These are phyloP conservation scores for Priocnemis perturbator DNA, from an alignment of 2,888 invertebrate species.

Conservation along the genomic window DNA sequence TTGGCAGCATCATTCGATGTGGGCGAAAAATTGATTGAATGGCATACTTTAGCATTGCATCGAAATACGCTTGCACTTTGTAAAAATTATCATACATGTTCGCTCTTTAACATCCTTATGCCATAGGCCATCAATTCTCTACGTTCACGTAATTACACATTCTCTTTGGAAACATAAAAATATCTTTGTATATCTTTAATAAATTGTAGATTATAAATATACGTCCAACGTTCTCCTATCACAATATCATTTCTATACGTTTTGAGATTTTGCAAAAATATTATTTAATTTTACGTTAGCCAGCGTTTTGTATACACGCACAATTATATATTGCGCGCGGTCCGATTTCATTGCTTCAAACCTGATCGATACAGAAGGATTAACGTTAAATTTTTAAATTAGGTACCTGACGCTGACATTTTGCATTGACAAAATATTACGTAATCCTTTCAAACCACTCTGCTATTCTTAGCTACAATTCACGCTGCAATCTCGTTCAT, in stretches of 20 bases:
- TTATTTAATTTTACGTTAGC: constrained; percentile 42
- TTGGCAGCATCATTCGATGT: constrained; percentile 40
- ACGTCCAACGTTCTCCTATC: constrained; percentile 1
- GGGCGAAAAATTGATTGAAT: constrained; percentile 2
- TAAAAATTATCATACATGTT: constrained; percentile 48
- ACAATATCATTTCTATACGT: constrained; percentile 60
- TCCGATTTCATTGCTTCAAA: too few relatives aligned
- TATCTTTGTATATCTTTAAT: constrained; percentile 63
- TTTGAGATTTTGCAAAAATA: constrained; percentile 58
- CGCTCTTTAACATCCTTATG: constrained; percentile 38
- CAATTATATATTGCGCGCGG: too few relatives aligned
- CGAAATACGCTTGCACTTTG: constrained; percentile 28
- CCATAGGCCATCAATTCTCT: constrained; percentile 36
- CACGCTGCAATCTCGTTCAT: too few relatives aligned
- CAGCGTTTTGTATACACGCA: constrained; percentile 8
- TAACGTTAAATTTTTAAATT: too few relatives aligned
- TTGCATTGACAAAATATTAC: too few relatives aligned
- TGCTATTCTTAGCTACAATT: too few relatives aligned
- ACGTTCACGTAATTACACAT: constrained; percentile 54
- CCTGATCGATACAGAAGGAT: too few relatives aligned
- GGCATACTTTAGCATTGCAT: constrained; percentile 8
- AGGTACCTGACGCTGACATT: too few relatives aligned
- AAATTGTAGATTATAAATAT: constrained; percentile 55
- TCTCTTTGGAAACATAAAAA: constrained; percentile 67
- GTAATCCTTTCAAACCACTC: too few relatives aligned